These are phyloP conservation scores for Sardinella longiceps DNA, from an alignment of 2,797 vertebrate species.

Conservation along the genomic window DNA sequence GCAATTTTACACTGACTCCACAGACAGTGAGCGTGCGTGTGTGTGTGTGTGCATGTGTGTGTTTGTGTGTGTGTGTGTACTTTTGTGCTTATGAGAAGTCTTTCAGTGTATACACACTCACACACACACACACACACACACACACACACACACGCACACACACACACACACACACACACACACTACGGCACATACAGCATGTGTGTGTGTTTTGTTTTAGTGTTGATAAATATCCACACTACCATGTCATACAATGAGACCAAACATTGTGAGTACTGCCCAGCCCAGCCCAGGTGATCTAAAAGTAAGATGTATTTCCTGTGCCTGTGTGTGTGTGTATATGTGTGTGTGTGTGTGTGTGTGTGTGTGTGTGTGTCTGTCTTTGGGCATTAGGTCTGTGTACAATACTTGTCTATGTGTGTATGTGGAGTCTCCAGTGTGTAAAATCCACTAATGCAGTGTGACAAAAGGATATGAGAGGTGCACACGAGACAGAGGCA, in stretches of 20 bases:
- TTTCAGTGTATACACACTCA: neutral
- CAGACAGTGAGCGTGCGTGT: neutral
- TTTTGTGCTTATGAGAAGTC: neutral
- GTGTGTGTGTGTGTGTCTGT: neutral
- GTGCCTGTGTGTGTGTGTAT: neutral
- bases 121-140: neutral
- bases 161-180: neutral
- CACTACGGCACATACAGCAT: neutral
- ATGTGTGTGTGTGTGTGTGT: neutral
- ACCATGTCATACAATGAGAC: neutral
- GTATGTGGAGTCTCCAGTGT: neutral
- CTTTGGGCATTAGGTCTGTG: neutral
- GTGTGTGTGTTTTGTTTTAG: neutral
- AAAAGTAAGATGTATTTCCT: neutral
- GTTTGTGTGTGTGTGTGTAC: neutral
- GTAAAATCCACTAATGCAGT: constrained; percentile 32
- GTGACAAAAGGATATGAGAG: constrained; percentile 25
- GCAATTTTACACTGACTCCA: neutral
- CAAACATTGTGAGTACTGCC: neutral
- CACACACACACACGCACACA: neutral
- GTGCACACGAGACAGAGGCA: neutral
- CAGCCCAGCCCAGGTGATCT: neutral
- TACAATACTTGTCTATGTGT: neutral
- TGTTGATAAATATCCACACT: neutral
- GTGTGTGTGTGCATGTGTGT: neutral